Conservation (phyloP, 2,888 invertebrate species). For the Seira sanloemensis region DNA sequence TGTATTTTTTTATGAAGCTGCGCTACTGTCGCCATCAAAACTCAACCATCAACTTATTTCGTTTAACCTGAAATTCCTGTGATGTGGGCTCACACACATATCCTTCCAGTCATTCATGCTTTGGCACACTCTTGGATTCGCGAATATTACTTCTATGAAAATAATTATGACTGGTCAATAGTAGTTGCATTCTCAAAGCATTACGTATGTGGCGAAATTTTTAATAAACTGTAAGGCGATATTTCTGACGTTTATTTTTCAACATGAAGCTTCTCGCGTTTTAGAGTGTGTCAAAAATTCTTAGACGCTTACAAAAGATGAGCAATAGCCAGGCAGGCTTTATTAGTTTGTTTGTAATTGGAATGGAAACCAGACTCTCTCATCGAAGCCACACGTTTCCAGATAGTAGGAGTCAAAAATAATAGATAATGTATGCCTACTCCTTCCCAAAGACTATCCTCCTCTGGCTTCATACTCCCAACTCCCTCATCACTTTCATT, state of each 20-base stretch:
- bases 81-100: neutral
- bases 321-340: slow-evolving; percentile 31
- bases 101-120: neutral
- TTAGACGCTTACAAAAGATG: neutral
- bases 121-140: neutral
- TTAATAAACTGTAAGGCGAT: too few relatives aligned
- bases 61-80: neutral
- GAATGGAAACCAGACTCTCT: slow-evolving; percentile 49
- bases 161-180: neutral
- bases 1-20: neutral
- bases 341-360: slow-evolving; percentile 43
- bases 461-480: too few relatives aligned
- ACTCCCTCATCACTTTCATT: too few relatives aligned
- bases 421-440: too few relatives aligned
- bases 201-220: slow-evolving; percentile 17
- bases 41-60: neutral
- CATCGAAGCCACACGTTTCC: too few relatives aligned
- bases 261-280: too few relatives aligned
- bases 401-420: too few relatives aligned
- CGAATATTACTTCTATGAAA: neutral
- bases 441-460: too few relatives aligned
- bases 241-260: too few relatives aligned
- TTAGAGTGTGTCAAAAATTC: slow-evolving; percentile 22
- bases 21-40: neutral
- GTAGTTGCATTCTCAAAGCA: neutral